Evolutionary conservation across 2,797 vertebrate genomes (phyloP).

Genomic region (Protosalanx chinensis): DNA sequence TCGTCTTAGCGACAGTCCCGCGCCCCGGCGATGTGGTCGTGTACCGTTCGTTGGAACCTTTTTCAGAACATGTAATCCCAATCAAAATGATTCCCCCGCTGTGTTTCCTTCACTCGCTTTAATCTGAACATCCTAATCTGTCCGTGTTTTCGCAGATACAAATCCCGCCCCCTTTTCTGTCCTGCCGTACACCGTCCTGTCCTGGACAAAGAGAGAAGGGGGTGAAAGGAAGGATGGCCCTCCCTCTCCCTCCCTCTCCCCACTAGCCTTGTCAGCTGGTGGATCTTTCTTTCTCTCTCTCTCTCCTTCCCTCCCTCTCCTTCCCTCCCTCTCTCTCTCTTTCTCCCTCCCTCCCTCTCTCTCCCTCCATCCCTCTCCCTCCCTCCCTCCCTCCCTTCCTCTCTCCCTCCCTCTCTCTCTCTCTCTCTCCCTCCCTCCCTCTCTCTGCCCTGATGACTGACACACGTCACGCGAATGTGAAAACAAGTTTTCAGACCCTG

Average conservation of each 20-base stretch:
- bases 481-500: too few species aligned
- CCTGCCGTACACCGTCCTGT: neutral
- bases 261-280: neutral
- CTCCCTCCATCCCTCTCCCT: neutral
- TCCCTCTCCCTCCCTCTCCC: neutral
- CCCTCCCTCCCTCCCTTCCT: too few species aligned
- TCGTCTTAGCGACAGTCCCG: too few species aligned
- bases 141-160: neutral
- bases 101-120: neutral
- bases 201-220: neutral
- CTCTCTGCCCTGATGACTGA: conserved; percentile 15
- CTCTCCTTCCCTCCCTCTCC: neutral
- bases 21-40: too few species aligned
- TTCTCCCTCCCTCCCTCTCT: neutral
- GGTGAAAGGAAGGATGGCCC: neutral
- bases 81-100: too few species aligned
- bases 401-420: neutral
- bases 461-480: too few species aligned
- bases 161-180: neutral
- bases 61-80: neutral
- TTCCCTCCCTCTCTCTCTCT: neutral
- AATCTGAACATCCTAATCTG: neutral
- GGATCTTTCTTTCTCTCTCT: neutral
- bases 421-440: neutral
- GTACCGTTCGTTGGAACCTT: conserved; percentile 9